phyloP scores from a whole-genome alignment of 2,888 invertebrate genomes.

The Diarsia dahlii region DNA sequence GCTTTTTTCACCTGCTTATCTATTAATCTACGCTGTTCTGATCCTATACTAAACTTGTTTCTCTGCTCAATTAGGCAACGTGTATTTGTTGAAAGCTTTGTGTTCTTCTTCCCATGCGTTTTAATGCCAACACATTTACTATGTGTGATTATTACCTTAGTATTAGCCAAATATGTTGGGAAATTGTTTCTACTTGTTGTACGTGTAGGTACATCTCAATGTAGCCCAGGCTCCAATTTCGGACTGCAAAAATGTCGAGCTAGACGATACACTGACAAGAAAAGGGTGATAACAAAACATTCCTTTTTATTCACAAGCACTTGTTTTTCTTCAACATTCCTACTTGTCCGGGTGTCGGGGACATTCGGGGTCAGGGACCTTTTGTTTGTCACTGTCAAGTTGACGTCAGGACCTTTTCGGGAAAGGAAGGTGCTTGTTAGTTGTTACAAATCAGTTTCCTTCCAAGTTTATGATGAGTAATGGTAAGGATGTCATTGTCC shows the following conservation, averaged over 20 bases:
- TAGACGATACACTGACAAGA: slow-evolving; percentile 52
- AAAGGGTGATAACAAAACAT: slow-evolving; percentile 48
- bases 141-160: no score
- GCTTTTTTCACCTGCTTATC: no score
- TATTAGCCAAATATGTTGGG: background rate
- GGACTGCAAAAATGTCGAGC: slow-evolving; percentile 54
- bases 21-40: no score
- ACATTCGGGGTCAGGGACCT: slow-evolving; percentile 32
- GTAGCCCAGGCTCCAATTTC: slow-evolving; percentile 42
- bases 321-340: slow-evolving; percentile 39
- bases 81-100: no score
- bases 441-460: slow-evolving; percentile 44
- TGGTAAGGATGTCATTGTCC: slow-evolving; percentile 13
- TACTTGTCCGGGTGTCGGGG: slow-evolving; percentile 1
- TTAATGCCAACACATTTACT: no score
- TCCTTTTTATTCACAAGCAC: slow-evolving; percentile 20
- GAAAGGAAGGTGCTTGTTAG: slow-evolving; percentile 47
- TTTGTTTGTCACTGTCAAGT: slow-evolving; percentile 42
- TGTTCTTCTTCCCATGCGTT: no score
- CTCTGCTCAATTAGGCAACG: no score
- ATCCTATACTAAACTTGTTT: no score
- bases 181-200: slow-evolving; percentile 51
- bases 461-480: slow-evolving; percentile 32
- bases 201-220: slow-evolving; percentile 30
- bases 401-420: slow-evolving; percentile 39